Percentiles rank a stretch among this genome's conserved stretches.
These are phyloP conservation scores for Chlorops oryzae DNA, from an alignment of 1,140 invertebrate genomes.

Conservation along the genomic window DNA sequence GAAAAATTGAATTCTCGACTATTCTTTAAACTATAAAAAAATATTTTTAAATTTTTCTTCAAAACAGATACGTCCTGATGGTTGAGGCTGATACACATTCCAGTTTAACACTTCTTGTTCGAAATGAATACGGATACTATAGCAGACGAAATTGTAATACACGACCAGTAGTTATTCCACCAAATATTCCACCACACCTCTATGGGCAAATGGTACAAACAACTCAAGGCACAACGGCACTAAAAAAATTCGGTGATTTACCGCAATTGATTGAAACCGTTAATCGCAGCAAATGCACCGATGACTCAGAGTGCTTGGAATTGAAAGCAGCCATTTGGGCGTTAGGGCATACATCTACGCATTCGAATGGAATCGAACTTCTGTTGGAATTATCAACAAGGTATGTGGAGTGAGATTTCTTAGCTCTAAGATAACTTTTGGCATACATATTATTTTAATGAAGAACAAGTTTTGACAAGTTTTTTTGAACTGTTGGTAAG, in stretches of 20 bases:
- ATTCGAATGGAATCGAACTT: conserved; percentile 64
- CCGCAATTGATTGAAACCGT: conserved; percentile 48
- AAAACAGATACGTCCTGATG: conserved; percentile 76
- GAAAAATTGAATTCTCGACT: too few relatives aligned
- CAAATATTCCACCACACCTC: conserved; percentile 72
- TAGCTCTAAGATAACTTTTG: too few relatives aligned
- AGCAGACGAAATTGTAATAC: conserved; percentile 53
- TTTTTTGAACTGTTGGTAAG: too few relatives aligned
- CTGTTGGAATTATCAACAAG: conserved; percentile 52
- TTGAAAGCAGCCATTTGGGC: conserved; percentile 89
- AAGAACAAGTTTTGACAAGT: conserved; percentile 44
- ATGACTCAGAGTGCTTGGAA: conserved; percentile 61
- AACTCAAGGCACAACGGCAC: conserved; percentile 62
- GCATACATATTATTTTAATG: too few relatives aligned
- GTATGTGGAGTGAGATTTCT: too few relatives aligned
- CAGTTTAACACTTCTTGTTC: conserved; percentile 75
- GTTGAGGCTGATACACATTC: conserved; percentile 85
- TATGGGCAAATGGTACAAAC: conserved; percentile 83
- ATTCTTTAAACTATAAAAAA: too few relatives aligned
- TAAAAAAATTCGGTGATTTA: conserved; percentile 52
- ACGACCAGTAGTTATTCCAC: conserved; percentile 44
- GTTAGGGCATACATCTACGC: conserved; percentile 74
- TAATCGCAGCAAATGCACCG: conserved; percentile 52
- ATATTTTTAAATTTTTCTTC: too few relatives aligned
- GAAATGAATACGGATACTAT: conserved; percentile 73